Evolutionary conservation across 2,113 vertebrate species (phyloP), one percentile per base, ranked within the genome.

Genomic region (Glareola pratincola): DNA sequence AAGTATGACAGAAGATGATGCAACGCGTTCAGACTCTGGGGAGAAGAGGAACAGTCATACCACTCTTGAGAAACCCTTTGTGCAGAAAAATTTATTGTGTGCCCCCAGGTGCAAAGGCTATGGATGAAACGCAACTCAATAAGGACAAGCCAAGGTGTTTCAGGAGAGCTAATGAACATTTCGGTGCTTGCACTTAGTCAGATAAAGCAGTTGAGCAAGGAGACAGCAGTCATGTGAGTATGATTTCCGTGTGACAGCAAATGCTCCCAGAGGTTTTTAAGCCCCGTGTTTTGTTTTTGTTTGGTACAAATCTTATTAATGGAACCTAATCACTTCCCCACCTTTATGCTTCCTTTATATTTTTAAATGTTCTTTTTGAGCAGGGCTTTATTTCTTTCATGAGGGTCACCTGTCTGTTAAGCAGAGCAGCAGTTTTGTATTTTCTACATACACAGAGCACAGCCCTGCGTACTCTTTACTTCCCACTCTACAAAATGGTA

Each of bases 51-150:
- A 79, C 62, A 94, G 77, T 95, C 96, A 82, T 41, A 82, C 92
- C 47, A 66, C 86, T 96, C 94, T 90, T 95, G 91, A 96, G 95
- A 97, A 97, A 96, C 62, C 69, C 84, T 97, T 95, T 94, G 96
- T 94, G 96, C 83, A 92, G 94, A 96, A 97, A 97, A 96, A 95
- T 92, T 95, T 96, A 97, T 95, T 87, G 84, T 94, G 81, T 92
- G 96, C 95, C 96, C 77, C 91, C 69, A 48, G 92, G 96, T 97
- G 84, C 80, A 95, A 91, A 95, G 84, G 66, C 89, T 88, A 59
- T 34, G 84, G 96, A 94, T 97, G 96, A 95, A 97, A 96, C 90
- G 91, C 89, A 94, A 91, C 95, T 97, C 94, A 88, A 87, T 96
- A 95, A 95, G 94, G 92, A 90, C 84, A 96, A 95, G 87, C 41